Base-by-base conservation (phyloP, 2,113 vertebrate genomes). In the Microcebus tavaratra region DNA sequence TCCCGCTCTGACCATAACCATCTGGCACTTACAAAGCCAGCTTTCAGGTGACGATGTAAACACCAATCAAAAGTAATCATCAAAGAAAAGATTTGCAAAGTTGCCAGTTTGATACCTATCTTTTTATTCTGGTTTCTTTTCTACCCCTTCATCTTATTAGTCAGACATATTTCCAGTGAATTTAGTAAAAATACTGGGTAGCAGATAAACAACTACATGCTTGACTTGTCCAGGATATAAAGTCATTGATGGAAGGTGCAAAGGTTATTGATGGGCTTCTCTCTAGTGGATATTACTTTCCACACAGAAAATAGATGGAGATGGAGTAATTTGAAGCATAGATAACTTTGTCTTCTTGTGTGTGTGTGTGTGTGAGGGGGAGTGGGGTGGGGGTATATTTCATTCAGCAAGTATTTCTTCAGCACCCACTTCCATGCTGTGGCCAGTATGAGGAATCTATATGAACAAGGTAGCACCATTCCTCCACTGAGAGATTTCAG, bases 141-240 rank as follows among this genome's bases (percentile, higher is more conserved):
- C 68, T 95, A 75, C 7, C 5, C 63, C 76, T 29, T 94, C 78
- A 89, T 91, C 53, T 82, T 90, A 70, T 96, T 97, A 97, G 79
- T 96, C 94, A 94, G 65, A 67, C 13, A n/a, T 57, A 89, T 81
- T 95, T 90, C 89, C 97, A 97, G 94, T 96, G 98, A 98, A 96
- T 98, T 98, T 98, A 98, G 96, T 76, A 83, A 97, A 97, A 76
- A 78, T 63, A 84, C 8, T 13, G 92, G 27, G 61, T 34, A 87
- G 61, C 55, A 98, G 94, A 94, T 97, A 97, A 98, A 96, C 0
- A 95, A 87, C 21, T 18, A 59, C 45, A 94, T 97, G 97, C 97
- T 98, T 97, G 96, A 95, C 97, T 98, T 98, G 95, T 96, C 95
- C 50, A 97, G 98, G 95, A 88, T 90, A 93, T 95, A 86, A 97